A percentile compares a stretch with the other conserved stretches of the same genome.
Evolutionary conservation across 2,888 invertebrate species (phyloP).

Genomic region (Gerris lacustris): DNA sequence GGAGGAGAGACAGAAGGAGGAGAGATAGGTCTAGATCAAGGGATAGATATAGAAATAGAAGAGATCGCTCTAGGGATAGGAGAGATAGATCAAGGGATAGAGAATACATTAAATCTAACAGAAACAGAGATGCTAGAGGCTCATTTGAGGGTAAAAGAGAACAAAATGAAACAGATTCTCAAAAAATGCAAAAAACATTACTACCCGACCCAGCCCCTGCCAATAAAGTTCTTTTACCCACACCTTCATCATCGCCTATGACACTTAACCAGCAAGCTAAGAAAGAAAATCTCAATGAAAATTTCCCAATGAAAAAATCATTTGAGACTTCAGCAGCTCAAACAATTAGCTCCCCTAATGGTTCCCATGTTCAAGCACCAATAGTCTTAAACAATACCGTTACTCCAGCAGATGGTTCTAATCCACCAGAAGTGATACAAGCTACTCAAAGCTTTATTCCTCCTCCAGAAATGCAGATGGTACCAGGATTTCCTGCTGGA

Average conservation of each 20-base stretch:
- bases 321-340: too few species aligned
- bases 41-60: slow-evolving; percentile 39
- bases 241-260: background rate
- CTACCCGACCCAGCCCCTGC: background rate
- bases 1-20: slow-evolving; percentile 38
- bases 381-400: too few species aligned
- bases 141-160: background rate
- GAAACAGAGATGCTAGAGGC: background rate
- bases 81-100: slow-evolving; percentile 26
- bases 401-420: too few species aligned
- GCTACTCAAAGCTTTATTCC: background rate
- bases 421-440: background rate
- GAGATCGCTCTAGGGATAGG: slow-evolving; percentile 29
- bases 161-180: background rate
- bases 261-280: too few species aligned
- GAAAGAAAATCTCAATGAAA: too few species aligned
- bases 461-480: background rate
- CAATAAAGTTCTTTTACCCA: slow-evolving; percentile 1
- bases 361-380: too few species aligned
- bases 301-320: too few species aligned
- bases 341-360: too few species aligned
- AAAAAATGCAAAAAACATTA: background rate
- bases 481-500: background rate
- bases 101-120: background rate
- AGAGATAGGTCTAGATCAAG: slow-evolving; percentile 25